Base-by-base conservation (phyloP, 2,113 vertebrate species). In the Tychaedon coryphoeus region DNA sequence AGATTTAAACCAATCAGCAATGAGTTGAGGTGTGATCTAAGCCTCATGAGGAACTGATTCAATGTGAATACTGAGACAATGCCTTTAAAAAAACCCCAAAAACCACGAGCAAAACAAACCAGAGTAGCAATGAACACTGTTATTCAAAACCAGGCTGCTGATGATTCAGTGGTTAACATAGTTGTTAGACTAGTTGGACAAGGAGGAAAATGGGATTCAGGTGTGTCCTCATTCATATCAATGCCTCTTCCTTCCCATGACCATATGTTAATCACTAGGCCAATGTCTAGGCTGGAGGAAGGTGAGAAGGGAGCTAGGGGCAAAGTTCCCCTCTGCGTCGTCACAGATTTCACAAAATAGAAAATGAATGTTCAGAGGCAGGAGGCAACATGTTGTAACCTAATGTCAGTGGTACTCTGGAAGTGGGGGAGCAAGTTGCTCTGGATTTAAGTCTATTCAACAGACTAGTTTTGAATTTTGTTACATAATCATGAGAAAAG, bases 141-240 rank as follows among this genome's bases (percentile, higher is more conserved):
- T 94, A 92, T 19, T 96, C 86, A 77, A 83, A 94, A 70, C 36
- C 64, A 25, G 19, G 38, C 80, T 92, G 64, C 58, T 76, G 54
- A 42, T 86, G 93, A 86, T 89, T 45, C 56, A 42, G 47, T 58
- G 69, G 81, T 90, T 96, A 78, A 43, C n/a, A 53, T 48, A 93
- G 90, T 81, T 36, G 94, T 86, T 96, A 83, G 43, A 86, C 95
- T 36, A 34, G 95, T 88, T 92, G 75, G 65, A 66, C 95, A 74
- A 47, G 67, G 31, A 58, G 62, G 71, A 76, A 90, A 86, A 93
- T 73, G 45, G 16, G 64, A 73, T 93, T 95, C 42, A 86, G 94
- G 86, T 86, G 64, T 95, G 86, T 83, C 50, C 45, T 90, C 60
- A 79, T 92, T 94, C 78, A 54, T 83, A 90, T 86, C 91, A 86